Evolutionary conservation across 2,797 vertebrate species (phyloP), one percentile per base, ranked within the genome.

Genomic region (Eutrigla gurnardus): DNA sequence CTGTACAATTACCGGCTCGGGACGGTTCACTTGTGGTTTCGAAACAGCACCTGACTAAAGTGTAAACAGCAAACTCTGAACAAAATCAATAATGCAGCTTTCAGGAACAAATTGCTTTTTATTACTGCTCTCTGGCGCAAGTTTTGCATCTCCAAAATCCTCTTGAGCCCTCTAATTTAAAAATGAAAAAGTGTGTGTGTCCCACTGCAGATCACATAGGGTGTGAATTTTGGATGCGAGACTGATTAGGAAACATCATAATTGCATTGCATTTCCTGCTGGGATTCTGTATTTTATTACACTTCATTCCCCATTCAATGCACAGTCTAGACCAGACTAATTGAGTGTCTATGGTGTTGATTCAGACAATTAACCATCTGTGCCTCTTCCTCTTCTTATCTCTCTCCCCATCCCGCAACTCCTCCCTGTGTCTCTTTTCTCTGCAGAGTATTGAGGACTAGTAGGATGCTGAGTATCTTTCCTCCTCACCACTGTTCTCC

Each of bases 381-480:
- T 32, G 33, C 70, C 60, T 79, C 71, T 72, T 8, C 15, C 63
- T 59, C 67, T 39, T 47, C 73, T 65, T 66, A 15, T 35, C 62
- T 7, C 53, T 70, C 58, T 15, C 32, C 54, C 25, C 50, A 9
- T 60, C 68, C 46, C 40, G 49, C 69, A 2, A n/a, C 52, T 49
- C 32, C 7, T 12, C n/a, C 39, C 53, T 25, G 25, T 25, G 25
- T 25, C 32, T 68, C 69, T 66, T 66, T 33, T 55, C 79, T 84
- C 70, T 80, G 49, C 81, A 93, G 92, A 87, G 83, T 86, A 88
- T 80, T 88, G 86, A 85, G 81, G 81, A 81, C 81, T 57, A 92
- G 84, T 94, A 94, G 90, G 90, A 96, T 95, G 94, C 93, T 91
- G 92, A 93, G 88, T 85, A 81, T 73, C 78, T 88, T 82, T 80